Conservation (phyloP, 2,113 vertebrate species). For the Oreochromis tanganicae region DNA sequence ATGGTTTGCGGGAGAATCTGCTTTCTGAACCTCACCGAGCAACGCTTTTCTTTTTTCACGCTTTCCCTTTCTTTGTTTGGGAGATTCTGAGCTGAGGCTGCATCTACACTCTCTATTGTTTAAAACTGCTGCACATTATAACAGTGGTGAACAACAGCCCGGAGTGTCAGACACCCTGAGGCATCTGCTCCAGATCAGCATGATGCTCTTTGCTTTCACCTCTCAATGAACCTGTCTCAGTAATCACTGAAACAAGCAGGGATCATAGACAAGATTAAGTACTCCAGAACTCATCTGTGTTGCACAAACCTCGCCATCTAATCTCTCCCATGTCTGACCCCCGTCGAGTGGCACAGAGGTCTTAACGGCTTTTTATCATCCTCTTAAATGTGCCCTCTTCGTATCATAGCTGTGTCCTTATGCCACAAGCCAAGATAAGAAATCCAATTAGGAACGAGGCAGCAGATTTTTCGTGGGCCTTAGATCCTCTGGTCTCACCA, state of each 20-base stretch:
- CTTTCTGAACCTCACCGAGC: neutral
- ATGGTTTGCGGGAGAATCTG: neutral
- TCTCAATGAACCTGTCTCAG: neutral
- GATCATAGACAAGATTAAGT: conserved; percentile 29
- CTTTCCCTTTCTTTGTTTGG: neutral
- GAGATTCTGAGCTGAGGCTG: neutral
- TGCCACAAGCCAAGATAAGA: conserved; percentile 1
- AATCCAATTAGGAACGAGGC: conserved; percentile 32
- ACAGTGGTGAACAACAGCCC: neutral
- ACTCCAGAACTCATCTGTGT: conserved; percentile 1
- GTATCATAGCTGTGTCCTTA: conserved; percentile 9
- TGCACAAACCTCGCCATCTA: neutral
- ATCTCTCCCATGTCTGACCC: conserved; percentile 32
- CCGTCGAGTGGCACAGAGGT: neutral
- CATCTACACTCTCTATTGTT: neutral
- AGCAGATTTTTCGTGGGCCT: conserved; percentile 36
- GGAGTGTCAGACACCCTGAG: neutral
- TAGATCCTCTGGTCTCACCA: neutral
- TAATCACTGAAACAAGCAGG: conserved; percentile 7
- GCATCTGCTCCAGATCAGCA: neutral
- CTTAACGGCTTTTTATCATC: conserved; percentile 34
- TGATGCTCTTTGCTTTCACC: neutral
- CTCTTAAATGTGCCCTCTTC: conserved; percentile 23
- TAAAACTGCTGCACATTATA: neutral
- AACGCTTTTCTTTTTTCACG: neutral